Base-by-base conservation (phyloP, 2,797 vertebrate genomes). In the Epinephelus coioides region DNA sequence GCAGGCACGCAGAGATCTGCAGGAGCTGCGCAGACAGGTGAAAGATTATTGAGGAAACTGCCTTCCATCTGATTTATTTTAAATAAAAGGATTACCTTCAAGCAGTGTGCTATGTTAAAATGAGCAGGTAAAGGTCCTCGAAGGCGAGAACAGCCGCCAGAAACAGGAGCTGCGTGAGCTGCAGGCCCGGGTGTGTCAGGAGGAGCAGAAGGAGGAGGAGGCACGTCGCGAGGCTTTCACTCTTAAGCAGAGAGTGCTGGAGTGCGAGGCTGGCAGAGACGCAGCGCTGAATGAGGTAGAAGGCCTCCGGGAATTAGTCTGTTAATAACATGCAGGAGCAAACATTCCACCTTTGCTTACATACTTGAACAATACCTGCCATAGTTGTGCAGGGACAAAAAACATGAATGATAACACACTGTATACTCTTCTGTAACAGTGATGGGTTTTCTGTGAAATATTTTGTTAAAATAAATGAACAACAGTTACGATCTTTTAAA, bases 1-100 rank as follows among this genome's bases (percentile, higher is more conserved):
- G 25, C 93, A 96, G 51, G 81, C 91, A 1, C 90, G 85, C 62
- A 92, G 91, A 84, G 95, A 96, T 76, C 94, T 97, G 65, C 96
- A 95, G 88, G 96, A 96, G 78, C 83, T 95, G 30, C 94, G 92
- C 62, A 93, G 94, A 93, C 96, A 97, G 97, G 97, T 97, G 60
- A 77, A 23, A 43, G 21, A 55, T 72, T 49, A 78, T 46, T 47
- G 30, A 70, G 66, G 2, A 40, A 60, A 55, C 54, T 23, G 14
- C 44, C 78, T 84, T 86, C 44, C 53, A 38, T 71, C 46, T 73
- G 19, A 86, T 79, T 76, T 79, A 56, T 64, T 82, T 72, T 46
- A 50, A 63, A 63, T 66, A 65, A 81, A 30, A 78, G 19, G 46
- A 75, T 83, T 61, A 53, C 23, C 66, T 72, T 27, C 4, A 83